phyloP scores from a whole-genome alignment of 2,113 vertebrate species.

The Lipophrys pholis region DNA sequence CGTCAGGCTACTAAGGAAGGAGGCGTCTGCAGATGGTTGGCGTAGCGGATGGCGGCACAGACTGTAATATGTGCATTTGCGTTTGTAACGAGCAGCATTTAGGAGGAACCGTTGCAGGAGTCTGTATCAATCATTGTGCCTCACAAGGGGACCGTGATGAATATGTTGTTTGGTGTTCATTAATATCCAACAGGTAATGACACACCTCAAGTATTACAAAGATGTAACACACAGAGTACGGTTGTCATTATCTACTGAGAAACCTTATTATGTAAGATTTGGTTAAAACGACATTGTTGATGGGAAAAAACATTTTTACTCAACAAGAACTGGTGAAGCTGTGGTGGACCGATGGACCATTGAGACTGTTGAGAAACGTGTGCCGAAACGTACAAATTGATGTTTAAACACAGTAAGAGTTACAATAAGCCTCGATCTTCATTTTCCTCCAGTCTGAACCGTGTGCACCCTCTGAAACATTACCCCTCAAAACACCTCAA shows the following conservation, averaged over 20 bases:
- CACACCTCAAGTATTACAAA: constrained; percentile 33
- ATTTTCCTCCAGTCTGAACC: neutral
- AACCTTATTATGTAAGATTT: constrained; percentile 23
- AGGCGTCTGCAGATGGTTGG: constrained; percentile 19
- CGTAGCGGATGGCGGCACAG: constrained; percentile 19
- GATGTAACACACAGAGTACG: constrained; percentile 29
- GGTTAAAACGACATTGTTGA: constrained; percentile 12
- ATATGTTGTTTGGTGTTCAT: constrained; percentile 44
- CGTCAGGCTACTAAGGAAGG: constrained; percentile 5
- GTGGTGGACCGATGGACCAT: constrained; percentile 17
- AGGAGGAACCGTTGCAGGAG: constrained; percentile 15
- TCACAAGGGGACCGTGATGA: constrained; percentile 20
- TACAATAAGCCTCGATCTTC: neutral
- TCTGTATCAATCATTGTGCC: constrained; percentile 5
- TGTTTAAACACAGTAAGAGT: neutral
- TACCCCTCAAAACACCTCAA: neutral
- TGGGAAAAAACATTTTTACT: constrained; percentile 14
- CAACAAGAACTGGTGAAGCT: constrained; percentile 8
- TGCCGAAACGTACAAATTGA: neutral
- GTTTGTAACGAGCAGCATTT: constrained; percentile 36
- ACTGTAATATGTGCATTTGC: constrained; percentile 43
- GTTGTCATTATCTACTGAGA: constrained; percentile 27
- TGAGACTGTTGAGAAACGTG: constrained; percentile 15
- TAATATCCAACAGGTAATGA: constrained; percentile 48
- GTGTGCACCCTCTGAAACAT: constrained; percentile 10